Conservation (phyloP, 1,140 invertebrate genomes). For the Neoseiulus cucumeris region DNA sequence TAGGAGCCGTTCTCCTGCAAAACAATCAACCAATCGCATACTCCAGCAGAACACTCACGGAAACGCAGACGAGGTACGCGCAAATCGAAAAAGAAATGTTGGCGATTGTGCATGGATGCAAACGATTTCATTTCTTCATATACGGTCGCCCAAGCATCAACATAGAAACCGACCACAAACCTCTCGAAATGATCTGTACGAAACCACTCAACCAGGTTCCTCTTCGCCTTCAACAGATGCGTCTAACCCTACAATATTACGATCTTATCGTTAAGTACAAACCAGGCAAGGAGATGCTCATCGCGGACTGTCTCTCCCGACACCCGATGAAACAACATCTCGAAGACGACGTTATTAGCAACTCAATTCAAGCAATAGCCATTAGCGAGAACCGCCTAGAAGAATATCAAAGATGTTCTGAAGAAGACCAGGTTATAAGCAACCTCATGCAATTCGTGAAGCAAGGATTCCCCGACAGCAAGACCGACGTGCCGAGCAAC, state of each 20-base stretch:
- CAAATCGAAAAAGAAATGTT: conserved; percentile 35
- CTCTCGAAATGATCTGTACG: conserved; percentile 21
- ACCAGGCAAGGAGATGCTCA: conserved; percentile 14
- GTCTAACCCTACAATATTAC: conserved; percentile 14
- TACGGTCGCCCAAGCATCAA: conserved; percentile 25
- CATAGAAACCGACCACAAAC: conserved; percentile 30
- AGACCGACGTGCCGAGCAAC: neutral
- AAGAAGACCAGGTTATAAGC: neutral
- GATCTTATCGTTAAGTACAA: conserved; percentile 9
- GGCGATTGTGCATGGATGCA: conserved; percentile 31
- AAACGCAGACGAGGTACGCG: conserved; percentile 29
- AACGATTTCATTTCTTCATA: conserved; percentile 33
- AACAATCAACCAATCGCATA: conserved; percentile 26
- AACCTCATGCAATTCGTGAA: neutral
- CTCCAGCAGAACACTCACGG: conserved; percentile 21
- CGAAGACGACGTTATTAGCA: neutral
- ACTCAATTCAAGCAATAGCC: too few species aligned
- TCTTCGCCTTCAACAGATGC: conserved; percentile 12
- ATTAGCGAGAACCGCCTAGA: neutral
- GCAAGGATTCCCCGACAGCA: neutral
- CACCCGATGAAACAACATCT: neutral
- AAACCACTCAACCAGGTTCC: neutral
- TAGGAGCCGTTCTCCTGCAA: conserved; percentile 29
- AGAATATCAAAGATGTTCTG: neutral
- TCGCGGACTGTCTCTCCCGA: neutral